Evolutionary conservation across 2,888 invertebrate genomes (phyloP).

Genomic region (Ormia ochracea): DNA sequence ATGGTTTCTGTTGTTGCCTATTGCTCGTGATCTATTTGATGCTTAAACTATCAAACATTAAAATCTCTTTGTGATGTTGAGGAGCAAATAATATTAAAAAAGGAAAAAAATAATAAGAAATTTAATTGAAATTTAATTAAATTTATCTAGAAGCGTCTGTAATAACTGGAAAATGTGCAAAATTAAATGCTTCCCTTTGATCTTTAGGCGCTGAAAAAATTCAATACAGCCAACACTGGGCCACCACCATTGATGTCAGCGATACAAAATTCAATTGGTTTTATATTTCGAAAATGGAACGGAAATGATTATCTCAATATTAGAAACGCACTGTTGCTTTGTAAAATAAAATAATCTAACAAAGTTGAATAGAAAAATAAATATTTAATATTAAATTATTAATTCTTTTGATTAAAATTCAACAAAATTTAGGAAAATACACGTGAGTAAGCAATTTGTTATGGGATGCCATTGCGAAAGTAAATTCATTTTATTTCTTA

Average conservation of each 20-base stretch:
- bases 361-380: too few species aligned
- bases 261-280: constrained; percentile 25
- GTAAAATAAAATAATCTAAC: too few species aligned
- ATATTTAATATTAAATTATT: too few species aligned
- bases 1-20: constrained; percentile 20
- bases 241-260: constrained; percentile 34
- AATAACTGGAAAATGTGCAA: background rate
- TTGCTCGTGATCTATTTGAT: constrained; percentile 45
- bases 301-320: too few species aligned
- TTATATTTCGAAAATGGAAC: too few species aligned
- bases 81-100: constrained; percentile 17
- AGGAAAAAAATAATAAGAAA: constrained; percentile 27
- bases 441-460: too few species aligned
- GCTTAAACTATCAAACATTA: constrained; percentile 49
- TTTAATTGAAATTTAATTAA: constrained; percentile 62
- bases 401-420: too few species aligned
- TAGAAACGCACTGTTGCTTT: too few species aligned
- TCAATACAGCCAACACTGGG: background rate
- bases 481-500: too few species aligned
- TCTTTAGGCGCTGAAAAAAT: constrained; percentile 56
- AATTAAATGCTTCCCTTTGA: constrained; percentile 58
- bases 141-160: constrained; percentile 38
- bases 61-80: constrained; percentile 59
- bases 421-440: too few species aligned
- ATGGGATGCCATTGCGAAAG: too few species aligned